Evolutionary conservation across 2,888 invertebrate species (phyloP).

Genomic region (Cataglyphis cursor): DNA sequence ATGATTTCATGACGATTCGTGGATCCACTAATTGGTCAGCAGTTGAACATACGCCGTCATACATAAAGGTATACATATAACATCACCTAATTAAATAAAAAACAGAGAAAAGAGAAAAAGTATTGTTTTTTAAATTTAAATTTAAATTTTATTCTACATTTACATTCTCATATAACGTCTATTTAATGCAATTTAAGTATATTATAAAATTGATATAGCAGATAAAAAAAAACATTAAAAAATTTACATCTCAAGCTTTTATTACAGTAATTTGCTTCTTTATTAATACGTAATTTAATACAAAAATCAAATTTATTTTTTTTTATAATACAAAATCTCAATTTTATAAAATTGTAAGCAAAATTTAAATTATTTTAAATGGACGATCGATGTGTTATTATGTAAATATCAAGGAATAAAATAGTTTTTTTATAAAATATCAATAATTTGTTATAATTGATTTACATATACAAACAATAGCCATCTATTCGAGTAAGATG

Average conservation of each 20-base stretch:
- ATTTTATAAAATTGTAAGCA: background rate
- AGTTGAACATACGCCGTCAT: conserved; percentile 64
- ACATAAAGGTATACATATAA: conserved; percentile 61
- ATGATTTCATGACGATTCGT: conserved; percentile 41
- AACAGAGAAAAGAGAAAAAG: background rate
- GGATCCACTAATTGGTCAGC: conserved; percentile 73
- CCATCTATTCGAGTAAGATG: conserved; percentile 65
- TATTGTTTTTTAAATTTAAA: background rate
- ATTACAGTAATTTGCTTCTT: background rate
- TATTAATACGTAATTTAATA: background rate
- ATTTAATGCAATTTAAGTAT: background rate
- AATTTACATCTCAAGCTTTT: background rate
- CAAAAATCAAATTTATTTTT: background rate
- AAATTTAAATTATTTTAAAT: background rate
- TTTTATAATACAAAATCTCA: background rate
- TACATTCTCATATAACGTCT: background rate
- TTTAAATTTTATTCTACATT: background rate
- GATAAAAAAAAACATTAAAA: background rate
- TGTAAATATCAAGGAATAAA: background rate
- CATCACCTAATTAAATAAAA: background rate
- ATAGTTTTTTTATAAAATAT: background rate
- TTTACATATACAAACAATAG: conserved; percentile 46
- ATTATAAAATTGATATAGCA: background rate
- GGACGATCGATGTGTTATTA: background rate
- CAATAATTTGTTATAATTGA: conserved; percentile 11